Percentiles rank a stretch among this genome's conserved stretches.
These are phyloP conservation scores for Lasioglossum vierecki DNA, from an alignment of 2,888 invertebrate genomes.

Conservation along the genomic window DNA sequence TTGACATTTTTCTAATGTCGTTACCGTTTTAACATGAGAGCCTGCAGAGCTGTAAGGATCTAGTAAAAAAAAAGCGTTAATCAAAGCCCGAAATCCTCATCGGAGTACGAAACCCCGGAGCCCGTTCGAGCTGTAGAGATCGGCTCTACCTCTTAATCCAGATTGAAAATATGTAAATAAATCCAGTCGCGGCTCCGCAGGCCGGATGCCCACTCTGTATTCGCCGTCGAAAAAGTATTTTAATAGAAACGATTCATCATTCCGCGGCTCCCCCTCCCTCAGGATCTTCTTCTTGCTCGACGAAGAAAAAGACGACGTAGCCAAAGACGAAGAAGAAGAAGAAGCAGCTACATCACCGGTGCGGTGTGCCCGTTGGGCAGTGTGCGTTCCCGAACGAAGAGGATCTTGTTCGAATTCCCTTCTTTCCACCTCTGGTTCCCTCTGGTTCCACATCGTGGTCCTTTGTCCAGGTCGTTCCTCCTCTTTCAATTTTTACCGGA, in stretches of 20 bases:
- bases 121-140: conserved; percentile 23
- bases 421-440: conserved; percentile 42
- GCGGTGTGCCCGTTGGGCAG: not conserved
- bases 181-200: conserved; percentile 78
- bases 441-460: not conserved
- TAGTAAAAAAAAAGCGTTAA: too few species aligned
- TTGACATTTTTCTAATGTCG: too few species aligned
- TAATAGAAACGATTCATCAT: conserved; percentile 78
- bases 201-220: conserved; percentile 81
- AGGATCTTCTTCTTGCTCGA: conserved; percentile 66
- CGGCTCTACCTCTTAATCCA: conserved; percentile 82
- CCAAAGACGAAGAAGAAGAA: not conserved
- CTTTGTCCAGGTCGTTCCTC: conserved; percentile 42
- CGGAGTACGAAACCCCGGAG: not conserved
- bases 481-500: conserved; percentile 72
- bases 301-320: conserved; percentile 43
- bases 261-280: conserved; percentile 58
- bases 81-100: not conserved
- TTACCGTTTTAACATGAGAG: too few species aligned
- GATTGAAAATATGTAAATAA: conserved; percentile 84
- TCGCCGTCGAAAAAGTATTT: conserved; percentile 84
- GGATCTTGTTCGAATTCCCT: conserved; percentile 28
- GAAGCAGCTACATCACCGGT: not conserved
- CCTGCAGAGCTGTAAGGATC: not conserved
- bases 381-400: not conserved